Conservation (phyloP, 2,797 vertebrate genomes). For the Sebastes vulpes region DNA sequence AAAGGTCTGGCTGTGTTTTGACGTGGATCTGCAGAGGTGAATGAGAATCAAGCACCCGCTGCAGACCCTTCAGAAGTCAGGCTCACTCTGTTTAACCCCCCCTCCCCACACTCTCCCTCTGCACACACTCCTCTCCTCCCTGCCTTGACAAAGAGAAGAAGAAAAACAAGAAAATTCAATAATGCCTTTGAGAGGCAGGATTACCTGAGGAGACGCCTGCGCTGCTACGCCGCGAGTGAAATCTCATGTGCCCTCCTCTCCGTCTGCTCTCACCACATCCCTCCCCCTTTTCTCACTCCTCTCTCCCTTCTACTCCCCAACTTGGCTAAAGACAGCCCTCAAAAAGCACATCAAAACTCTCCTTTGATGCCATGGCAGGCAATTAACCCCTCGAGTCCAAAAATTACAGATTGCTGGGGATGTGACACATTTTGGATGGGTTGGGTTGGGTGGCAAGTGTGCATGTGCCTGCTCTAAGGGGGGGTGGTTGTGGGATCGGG, state of each 20-base stretch:
- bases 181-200: slow-evolving; percentile 90
- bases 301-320: slow-evolving; percentile 72
- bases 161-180: slow-evolving; percentile 90
- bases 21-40: slow-evolving; percentile 89
- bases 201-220: slow-evolving; percentile 89
- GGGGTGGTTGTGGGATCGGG: slow-evolving; percentile 12
- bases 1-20: slow-evolving; percentile 90
- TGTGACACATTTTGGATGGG: slow-evolving; percentile 83
- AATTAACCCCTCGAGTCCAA: slow-evolving; percentile 87
- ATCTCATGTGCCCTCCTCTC: slow-evolving; percentile 87
- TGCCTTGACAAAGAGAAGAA: slow-evolving; percentile 86
- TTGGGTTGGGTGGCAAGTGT: slow-evolving; percentile 74
- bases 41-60: slow-evolving; percentile 89
- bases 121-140: slow-evolving; percentile 76
- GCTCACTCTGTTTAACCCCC: slow-evolving; percentile 85
- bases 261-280: slow-evolving; percentile 78
- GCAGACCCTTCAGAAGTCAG: slow-evolving; percentile 84
- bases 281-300: slow-evolving; percentile 75
- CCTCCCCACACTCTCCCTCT: slow-evolving; percentile 63
- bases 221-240: slow-evolving; percentile 81
- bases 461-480: slow-evolving; percentile 55
- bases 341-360: slow-evolving; percentile 89
- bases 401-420: slow-evolving; percentile 84
- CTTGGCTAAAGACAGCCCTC: slow-evolving; percentile 89
- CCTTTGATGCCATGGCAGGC: slow-evolving; percentile 89